Percentiles rank a stretch among this genome's conserved stretches.
These are phyloP conservation scores for Paratrypauchen microcephalus DNA, from an alignment of 2,797 vertebrate genomes.

Conservation along the genomic window DNA sequence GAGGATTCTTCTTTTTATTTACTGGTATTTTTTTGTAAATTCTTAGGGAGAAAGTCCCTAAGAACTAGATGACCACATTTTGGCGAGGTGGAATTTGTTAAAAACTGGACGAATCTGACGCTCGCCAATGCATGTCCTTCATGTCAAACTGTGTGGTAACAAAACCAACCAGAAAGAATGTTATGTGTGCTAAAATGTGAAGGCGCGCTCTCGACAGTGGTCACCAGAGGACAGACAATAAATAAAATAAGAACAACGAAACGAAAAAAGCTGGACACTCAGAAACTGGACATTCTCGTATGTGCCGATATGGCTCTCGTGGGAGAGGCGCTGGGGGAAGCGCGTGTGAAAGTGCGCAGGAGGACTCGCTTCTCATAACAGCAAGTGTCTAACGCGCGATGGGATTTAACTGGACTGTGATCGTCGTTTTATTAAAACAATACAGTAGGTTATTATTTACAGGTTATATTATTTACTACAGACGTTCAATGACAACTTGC, in stretches of 20 bases:
- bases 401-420: too few species aligned
- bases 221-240: conserved; percentile 17
- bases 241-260: conserved; percentile 12
- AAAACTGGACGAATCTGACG: conserved; percentile 53
- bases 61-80: conserved; percentile 54
- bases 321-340: conserved; percentile 36
- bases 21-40: neutral
- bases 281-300: conserved; percentile 25
- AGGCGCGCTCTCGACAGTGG: conserved; percentile 28
- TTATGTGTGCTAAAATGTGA: conserved; percentile 37
- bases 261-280: conserved; percentile 19
- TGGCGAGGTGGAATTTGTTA: conserved; percentile 59
- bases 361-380: conserved; percentile 43
- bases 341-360: conserved; percentile 33
- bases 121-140: conserved; percentile 55
- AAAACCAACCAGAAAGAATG: conserved; percentile 56
- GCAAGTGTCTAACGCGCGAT: too few species aligned
- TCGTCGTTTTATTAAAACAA: too few species aligned
- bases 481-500: neutral
- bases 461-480: neutral
- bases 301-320: conserved; percentile 13
- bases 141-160: conserved; percentile 60
- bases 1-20: neutral
- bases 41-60: neutral
- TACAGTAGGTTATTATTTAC: too few species aligned